Conservation (phyloP, 1,140 invertebrate species). For the Parasteatoda tepidariorum region DNA sequence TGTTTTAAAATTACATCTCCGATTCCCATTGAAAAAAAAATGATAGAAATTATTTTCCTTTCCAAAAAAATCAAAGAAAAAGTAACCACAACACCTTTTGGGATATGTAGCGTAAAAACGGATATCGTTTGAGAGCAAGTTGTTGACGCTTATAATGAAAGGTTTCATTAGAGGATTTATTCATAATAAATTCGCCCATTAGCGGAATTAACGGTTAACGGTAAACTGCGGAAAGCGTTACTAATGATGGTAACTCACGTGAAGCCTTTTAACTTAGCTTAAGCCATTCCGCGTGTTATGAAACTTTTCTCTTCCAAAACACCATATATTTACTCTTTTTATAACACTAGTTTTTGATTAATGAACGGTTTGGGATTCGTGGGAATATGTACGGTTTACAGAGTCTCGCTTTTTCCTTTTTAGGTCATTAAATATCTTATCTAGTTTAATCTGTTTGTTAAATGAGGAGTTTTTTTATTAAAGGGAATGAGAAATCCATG, state of each 20-base stretch:
- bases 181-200: constrained; percentile 49
- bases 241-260: constrained; percentile 41
- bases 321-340: not conserved
- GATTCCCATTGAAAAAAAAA: too few species aligned
- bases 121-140: constrained; percentile 23
- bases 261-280: constrained; percentile 28
- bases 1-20: too few species aligned
- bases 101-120: not conserved
- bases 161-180: constrained; percentile 51
- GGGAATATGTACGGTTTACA: not conserved
- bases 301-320: not conserved
- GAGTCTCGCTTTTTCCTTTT: not conserved
- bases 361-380: not conserved
- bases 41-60: too few species aligned
- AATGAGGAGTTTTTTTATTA: not conserved
- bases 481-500: too few species aligned
- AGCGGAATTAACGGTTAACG: constrained; percentile 52
- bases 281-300: not conserved
- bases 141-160: constrained; percentile 53
- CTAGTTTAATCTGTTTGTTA: not conserved
- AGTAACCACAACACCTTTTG: too few species aligned
- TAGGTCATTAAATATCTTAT: not conserved
- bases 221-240: constrained; percentile 30
- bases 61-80: too few species aligned
- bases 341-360: not conserved